Conservation (phyloP, 2,797 vertebrate genomes). For the Eidolon dupreanum region DNA sequence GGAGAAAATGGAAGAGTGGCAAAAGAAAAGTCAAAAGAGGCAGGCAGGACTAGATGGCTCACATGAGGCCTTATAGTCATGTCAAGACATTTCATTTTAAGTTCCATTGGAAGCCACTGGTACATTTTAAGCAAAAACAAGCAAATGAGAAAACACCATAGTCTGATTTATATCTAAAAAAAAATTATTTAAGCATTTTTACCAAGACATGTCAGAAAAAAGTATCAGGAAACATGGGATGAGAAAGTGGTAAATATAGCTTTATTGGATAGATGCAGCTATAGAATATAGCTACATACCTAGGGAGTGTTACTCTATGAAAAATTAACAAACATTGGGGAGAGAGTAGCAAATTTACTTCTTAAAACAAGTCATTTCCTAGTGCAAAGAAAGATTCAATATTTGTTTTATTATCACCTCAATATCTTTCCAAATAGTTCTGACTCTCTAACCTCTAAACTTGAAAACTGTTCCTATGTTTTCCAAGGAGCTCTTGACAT, state of each 20-base stretch:
- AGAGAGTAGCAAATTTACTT: not conserved
- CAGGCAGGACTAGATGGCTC: not conserved
- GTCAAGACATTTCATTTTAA: not conserved
- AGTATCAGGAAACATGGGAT: not conserved
- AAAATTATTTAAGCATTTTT: conserved; percentile 18
- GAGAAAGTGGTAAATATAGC: not conserved
- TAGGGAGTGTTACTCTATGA: not conserved
- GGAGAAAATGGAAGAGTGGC: not conserved
- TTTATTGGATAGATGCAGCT: not conserved
- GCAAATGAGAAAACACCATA: not conserved
- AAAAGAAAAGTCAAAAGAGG: not conserved
- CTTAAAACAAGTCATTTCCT: not conserved
- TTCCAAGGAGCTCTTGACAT: conserved; percentile 21
- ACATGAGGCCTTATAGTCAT: rapidly evolving
- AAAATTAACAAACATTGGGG: not conserved
- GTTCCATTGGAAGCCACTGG: rapidly evolving
- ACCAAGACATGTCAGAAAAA: not conserved
- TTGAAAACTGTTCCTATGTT: conserved; percentile 20
- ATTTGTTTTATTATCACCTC: not conserved
- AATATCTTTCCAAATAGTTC: not conserved
- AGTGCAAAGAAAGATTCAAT: not conserved
- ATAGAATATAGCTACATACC: not conserved
- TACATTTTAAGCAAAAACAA: not conserved
- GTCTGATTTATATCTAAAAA: not conserved
- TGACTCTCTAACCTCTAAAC: conserved; percentile 39